A percentile compares a stretch with the other conserved stretches of the same genome.
These are phyloP conservation scores for Drosophila macrospina DNA, from an alignment of 2,888 invertebrate species.

Conservation along the genomic window DNA sequence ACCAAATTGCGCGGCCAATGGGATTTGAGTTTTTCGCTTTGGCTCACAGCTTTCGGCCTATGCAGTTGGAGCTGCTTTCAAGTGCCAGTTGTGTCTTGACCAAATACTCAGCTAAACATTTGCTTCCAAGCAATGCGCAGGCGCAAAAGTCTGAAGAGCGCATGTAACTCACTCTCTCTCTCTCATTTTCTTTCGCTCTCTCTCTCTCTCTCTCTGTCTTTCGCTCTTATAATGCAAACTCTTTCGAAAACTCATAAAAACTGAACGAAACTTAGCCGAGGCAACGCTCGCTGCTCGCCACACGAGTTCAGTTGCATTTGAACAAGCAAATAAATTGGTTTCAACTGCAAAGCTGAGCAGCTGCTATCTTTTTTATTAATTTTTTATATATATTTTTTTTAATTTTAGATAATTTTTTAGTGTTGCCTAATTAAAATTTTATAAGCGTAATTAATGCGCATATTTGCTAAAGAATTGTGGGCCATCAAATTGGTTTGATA, in stretches of 20 bases:
- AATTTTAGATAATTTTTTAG: slow-evolving; percentile 3
- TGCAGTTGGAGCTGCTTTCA: slow-evolving; percentile 25
- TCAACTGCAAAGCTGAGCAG: neutral
- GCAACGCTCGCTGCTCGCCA: slow-evolving; percentile 12
- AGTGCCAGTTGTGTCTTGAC: slow-evolving; percentile 14
- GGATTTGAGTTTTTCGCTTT: slow-evolving; percentile 41
- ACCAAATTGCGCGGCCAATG: slow-evolving; percentile 45
- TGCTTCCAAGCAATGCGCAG: slow-evolving; percentile 26
- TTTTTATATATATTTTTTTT: too few relatives aligned
- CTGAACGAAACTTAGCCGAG: slow-evolving; percentile 43
- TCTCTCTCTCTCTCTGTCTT: too few relatives aligned
- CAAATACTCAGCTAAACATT: slow-evolving; percentile 16
- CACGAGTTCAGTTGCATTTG: slow-evolving; percentile 43
- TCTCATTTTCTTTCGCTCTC: too few relatives aligned
- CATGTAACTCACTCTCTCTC: too few relatives aligned
- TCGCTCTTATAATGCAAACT: slow-evolving; percentile 33
- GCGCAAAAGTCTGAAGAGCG: slow-evolving; percentile 44
- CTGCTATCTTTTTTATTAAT: too few relatives aligned
- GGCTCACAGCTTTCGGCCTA: slow-evolving; percentile 5
- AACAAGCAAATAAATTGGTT: slow-evolving; percentile 51
- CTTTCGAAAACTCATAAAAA: slow-evolving; percentile 30
- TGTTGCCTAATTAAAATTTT: slow-evolving; percentile 35
- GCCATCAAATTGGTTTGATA: slow-evolving; percentile 36
- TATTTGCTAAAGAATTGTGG: slow-evolving; percentile 19
- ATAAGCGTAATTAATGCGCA: slow-evolving; percentile 38